phyloP scores from a whole-genome alignment of 2,888 invertebrate species.

The Morpho helenor region DNA sequence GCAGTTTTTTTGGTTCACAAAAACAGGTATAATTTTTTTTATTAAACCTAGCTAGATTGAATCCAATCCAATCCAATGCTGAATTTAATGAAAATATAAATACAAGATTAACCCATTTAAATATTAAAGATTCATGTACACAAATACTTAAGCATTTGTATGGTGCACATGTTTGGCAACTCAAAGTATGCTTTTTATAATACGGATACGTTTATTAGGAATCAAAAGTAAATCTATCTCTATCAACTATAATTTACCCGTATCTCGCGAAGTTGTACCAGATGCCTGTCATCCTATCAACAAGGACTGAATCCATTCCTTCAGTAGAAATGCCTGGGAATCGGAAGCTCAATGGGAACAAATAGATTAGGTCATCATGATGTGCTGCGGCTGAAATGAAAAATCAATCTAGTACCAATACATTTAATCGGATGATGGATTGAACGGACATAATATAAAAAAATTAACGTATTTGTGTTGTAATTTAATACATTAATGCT shows the following conservation, averaged over 20 bases:
- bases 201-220: not conserved
- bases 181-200: no score
- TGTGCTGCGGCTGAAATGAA: conserved; percentile 51
- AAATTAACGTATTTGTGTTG: no score
- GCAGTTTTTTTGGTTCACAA: no score
- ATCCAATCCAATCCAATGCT: no score
- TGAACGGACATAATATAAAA: not conserved
- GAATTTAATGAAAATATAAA: no score
- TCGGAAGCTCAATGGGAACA: conserved; percentile 59
- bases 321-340: conserved; percentile 51
- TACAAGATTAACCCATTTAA: no score
- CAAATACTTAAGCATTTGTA: no score
- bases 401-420: not conserved
- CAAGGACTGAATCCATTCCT: conserved; percentile 56
- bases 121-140: no score
- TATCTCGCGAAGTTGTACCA: conserved; percentile 69
- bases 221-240: not conserved
- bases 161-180: no score
- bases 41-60: no score
- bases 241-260: conserved; percentile 45
- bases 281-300: conserved; percentile 58
- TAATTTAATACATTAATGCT: no score
- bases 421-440: not conserved
- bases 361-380: conserved; percentile 72
- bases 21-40: no score